phyloP scores from a whole-genome alignment of 2,113 vertebrate genomes.

The Holacanthus passer region DNA sequence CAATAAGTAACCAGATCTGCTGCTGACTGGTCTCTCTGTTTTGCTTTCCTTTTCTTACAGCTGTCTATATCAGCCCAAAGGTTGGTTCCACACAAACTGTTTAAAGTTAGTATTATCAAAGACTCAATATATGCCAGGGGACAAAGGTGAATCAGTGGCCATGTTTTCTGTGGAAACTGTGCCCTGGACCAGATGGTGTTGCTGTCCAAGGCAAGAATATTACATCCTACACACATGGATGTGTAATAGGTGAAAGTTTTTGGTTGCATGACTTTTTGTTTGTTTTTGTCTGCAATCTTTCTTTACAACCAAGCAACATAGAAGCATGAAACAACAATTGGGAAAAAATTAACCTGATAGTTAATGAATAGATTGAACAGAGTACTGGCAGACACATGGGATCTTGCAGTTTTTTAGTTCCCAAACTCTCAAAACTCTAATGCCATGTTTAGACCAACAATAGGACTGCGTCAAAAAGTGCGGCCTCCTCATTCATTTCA shows the following conservation, averaged over 20 bases:
- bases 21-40: background rate
- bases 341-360: no score
- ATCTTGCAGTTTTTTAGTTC: background rate
- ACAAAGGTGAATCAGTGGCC: constrained; percentile 50
- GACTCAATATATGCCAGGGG: constrained; percentile 20
- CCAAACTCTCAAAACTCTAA: constrained; percentile 5
- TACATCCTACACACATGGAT: constrained; percentile 8
- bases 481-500: constrained; percentile 5
- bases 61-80: constrained; percentile 11
- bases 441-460: background rate
- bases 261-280: constrained; percentile 16
- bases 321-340: no score
- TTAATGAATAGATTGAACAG: no score
- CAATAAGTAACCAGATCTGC: constrained; percentile 33
- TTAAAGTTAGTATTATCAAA: constrained; percentile 43
- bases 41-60: constrained; percentile 30
- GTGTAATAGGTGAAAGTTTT: background rate
- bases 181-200: constrained; percentile 4
- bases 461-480: background rate
- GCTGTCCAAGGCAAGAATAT: background rate
- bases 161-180: constrained; percentile 23
- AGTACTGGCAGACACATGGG: no score
- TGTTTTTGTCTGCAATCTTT: no score
- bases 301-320: background rate
- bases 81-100: constrained; percentile 20